Evolutionary conservation across 2,888 invertebrate species (phyloP).

Genomic region (Pyralis farinalis): DNA sequence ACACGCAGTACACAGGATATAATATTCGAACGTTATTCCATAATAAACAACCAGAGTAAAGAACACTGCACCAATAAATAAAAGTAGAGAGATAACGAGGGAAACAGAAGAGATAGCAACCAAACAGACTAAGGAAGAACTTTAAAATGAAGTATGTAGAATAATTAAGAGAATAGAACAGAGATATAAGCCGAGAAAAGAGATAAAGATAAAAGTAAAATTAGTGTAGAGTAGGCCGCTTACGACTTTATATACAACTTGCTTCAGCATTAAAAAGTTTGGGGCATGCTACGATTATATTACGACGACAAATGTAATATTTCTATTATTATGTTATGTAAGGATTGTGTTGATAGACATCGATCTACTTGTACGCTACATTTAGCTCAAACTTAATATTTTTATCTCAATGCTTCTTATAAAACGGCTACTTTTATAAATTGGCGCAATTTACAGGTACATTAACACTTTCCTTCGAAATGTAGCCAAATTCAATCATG

Average conservation of each 20-base stretch:
- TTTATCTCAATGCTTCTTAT: too few species aligned
- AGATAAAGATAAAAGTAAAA: too few species aligned
- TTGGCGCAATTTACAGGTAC: constrained; percentile 74
- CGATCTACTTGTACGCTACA: too few species aligned
- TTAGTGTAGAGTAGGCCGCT: too few species aligned
- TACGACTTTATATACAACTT: too few species aligned
- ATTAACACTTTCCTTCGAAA: constrained; percentile 53
- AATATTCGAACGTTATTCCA: constrained; percentile 35
- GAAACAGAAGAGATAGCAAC: constrained; percentile 12
- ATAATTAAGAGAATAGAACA: constrained; percentile 13
- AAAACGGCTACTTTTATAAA: constrained; percentile 38
- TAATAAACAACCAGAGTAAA: constrained; percentile 40
- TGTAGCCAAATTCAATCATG: constrained; percentile 44
- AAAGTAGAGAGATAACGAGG: constrained; percentile 26
- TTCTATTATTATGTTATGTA: too few species aligned
- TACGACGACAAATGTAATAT: too few species aligned
- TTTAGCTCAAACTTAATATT: too few species aligned
- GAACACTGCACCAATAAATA: constrained; percentile 61
- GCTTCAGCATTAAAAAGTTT: too few species aligned
- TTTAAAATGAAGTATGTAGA: not conserved
- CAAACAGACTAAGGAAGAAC: not conserved
- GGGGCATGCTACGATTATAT: too few species aligned
- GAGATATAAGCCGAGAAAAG: too few species aligned
- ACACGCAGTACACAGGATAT: constrained; percentile 38
- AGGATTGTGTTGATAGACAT: too few species aligned